Evolutionary conservation across 2,113 vertebrate species (phyloP), one percentile per base, ranked within the genome.

Genomic region (Sakesphorus luctuosus): DNA sequence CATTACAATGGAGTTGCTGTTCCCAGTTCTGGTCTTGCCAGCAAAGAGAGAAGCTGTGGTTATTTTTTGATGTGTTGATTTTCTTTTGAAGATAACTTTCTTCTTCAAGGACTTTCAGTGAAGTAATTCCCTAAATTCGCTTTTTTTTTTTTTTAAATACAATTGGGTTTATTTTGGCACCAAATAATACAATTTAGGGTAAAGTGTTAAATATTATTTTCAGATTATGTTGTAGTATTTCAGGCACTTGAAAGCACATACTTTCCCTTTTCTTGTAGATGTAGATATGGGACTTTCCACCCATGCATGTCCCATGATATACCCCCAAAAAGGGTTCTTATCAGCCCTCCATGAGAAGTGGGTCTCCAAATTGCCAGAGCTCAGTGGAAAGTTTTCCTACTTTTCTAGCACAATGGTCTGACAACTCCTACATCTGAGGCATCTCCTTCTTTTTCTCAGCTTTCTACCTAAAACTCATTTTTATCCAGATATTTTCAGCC

Each of bases 321-420:
- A 26, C 0, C 26, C 14, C 28, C 7, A 53, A 52, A 50, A 40
- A 35, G 3, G 61, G 18, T 7, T 53, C 17, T 52, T 76, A 28
- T 5, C 50, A 75, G 6, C 15, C 11, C 7, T 75, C 10, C 28
- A 31, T 0, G 0, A 58, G 19, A 90, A 74, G 6, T 1, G 1
- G 8, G 17, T 26, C 10, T 58, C 28, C 28, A 72, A 52, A 33
- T 8, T 40, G 1, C 61, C 58, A 20, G 33, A 50, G 17, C 14
- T 36, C 10, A 20, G 13, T 23, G 17, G 13, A 36, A 26, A 52
- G 9, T 10, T 47, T 9, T 36, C 6, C 13, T 6, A 6, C 6
- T 66, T 33, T 18, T 20, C 35, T 76, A 47, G 19, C 12, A 44
- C 46, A 4, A 9, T 0, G 0, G 4, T 31, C 75, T 75, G n/a